Evolutionary conservation across 1,140 invertebrate genomes (phyloP), one percentile per base, ranked within the genome.

Genomic region (Hyles vespertilio): DNA sequence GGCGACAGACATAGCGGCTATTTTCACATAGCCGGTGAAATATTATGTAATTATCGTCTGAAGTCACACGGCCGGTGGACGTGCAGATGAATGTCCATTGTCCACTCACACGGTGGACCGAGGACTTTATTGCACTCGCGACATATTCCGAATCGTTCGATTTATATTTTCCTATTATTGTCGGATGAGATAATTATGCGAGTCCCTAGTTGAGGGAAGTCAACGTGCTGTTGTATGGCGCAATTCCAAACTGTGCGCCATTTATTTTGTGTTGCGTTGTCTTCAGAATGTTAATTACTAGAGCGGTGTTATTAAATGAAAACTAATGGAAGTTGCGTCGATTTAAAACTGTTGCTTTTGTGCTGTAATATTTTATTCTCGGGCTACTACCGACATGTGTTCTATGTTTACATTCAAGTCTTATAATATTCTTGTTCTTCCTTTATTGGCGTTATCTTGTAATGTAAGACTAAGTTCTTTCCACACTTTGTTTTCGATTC

Each of bases 31-130:
- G 55, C 57, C 58, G 57, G 49, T 69, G 61, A 77, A 69, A 72
- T 74, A 74, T 77, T 70, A 67, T 63, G 70, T 77, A 70, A 72
- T 77, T 74, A 74, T 58, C 53, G 52, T 63, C 47, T 58, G 59
- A 61, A 68, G 61, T 70, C 59, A 53, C 51, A 54, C 51, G 50
- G 62, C 48, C 46, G 59, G 59, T 11, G n/a, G n/a, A 60, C 55
- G 60, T 58, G 53, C 51, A 63, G 61, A 70, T 70, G 55, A 54
- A 70, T 61, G 50, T 54, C 61, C 58, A 64, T 70, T 64, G 61
- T 63, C 55, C 32, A 32, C 43, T 56, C 54, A 32, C 22, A 22
- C 52, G 52, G 40, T 22, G 22, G n/a, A 48, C 22, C 47, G 44
- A 9, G 9, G 44, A 11, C 22, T 22, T 40, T 44, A 44, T 44